These are phyloP conservation scores for Acanthochromis polyacanthus DNA, from an alignment of 2,113 vertebrate species.

Conservation along the genomic window DNA sequence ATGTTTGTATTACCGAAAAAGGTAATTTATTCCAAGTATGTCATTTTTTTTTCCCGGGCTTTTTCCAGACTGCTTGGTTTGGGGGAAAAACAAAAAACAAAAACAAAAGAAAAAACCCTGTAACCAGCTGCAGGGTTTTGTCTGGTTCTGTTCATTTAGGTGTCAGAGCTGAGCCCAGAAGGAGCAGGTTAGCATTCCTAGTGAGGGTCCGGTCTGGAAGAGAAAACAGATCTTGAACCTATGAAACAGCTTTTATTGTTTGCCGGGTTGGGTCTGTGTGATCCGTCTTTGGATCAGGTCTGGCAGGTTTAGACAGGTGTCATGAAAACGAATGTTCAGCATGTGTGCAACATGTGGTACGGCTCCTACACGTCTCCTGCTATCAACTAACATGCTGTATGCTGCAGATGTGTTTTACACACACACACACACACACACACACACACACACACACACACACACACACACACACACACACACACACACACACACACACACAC, in stretches of 20 bases:
- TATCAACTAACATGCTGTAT: no score
- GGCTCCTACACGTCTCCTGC: not conserved
- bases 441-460: no score
- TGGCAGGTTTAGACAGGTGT: not conserved
- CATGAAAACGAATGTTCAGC: not conserved
- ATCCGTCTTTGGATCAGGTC: not conserved
- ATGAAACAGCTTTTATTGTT: not conserved
- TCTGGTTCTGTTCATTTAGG: not conserved
- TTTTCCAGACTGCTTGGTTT: not conserved
- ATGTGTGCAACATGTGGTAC: not conserved
- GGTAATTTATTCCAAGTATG: no score
- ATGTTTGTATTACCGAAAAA: no score
- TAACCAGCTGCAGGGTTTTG: not conserved
- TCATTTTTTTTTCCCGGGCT: no score
- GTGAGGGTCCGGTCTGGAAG: not conserved
- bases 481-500: no score
- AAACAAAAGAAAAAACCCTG: not conserved
- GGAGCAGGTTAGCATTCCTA: not conserved
- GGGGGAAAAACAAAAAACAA: not conserved
- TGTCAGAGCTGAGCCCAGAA: not conserved
- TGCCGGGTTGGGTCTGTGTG: not conserved
- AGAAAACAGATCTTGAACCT: not conserved
- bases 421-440: no score
- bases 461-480: no score
- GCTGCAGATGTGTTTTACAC: no score